Percentiles rank a stretch among this genome's conserved stretches.
These are phyloP conservation scores for Danio jaintianensis DNA, from an alignment of 2,797 vertebrate genomes.

Conservation along the genomic window DNA sequence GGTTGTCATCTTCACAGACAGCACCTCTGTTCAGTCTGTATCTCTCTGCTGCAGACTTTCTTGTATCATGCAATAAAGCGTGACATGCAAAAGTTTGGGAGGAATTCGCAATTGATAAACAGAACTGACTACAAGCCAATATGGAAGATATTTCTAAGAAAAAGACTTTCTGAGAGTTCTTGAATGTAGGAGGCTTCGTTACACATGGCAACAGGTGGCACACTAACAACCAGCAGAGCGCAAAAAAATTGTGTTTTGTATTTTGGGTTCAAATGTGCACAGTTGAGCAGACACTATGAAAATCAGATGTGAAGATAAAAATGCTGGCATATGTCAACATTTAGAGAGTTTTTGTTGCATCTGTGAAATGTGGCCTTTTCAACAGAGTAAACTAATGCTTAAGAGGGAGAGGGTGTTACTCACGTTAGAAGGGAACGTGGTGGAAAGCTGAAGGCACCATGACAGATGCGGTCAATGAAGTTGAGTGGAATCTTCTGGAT, in stretches of 20 bases:
- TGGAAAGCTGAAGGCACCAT: slow-evolving; percentile 81
- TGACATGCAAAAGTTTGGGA: slow-evolving; percentile 5
- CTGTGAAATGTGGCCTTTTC: slow-evolving; percentile 10
- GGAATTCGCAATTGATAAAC: slow-evolving; percentile 15
- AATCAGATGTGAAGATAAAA: not conserved
- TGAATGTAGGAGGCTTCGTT: not conserved
- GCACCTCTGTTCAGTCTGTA: not conserved
- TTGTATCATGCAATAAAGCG: slow-evolving; percentile 10
- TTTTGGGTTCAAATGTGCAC: slow-evolving; percentile 4
- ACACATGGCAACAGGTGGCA: slow-evolving; percentile 15
- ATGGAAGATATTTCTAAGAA: not conserved
- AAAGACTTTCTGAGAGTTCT: not conserved
- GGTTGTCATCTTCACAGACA: not conserved
- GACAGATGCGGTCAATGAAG: slow-evolving; percentile 73
- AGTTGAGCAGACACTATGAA: slow-evolving; percentile 1
- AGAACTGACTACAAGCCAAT: slow-evolving; percentile 1
- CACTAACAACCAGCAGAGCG: not conserved
- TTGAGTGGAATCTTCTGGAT: slow-evolving; percentile 78
- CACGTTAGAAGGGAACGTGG: slow-evolving; percentile 80
- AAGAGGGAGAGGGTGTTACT: slow-evolving; percentile 60
- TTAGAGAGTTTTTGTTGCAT: not conserved
- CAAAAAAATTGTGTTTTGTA: not conserved
- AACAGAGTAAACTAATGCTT: not conserved
- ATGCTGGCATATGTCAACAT: not conserved
- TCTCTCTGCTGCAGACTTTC: not conserved